Conservation (phyloP, 2,113 vertebrate species). For the Tetrao urogallus region DNA sequence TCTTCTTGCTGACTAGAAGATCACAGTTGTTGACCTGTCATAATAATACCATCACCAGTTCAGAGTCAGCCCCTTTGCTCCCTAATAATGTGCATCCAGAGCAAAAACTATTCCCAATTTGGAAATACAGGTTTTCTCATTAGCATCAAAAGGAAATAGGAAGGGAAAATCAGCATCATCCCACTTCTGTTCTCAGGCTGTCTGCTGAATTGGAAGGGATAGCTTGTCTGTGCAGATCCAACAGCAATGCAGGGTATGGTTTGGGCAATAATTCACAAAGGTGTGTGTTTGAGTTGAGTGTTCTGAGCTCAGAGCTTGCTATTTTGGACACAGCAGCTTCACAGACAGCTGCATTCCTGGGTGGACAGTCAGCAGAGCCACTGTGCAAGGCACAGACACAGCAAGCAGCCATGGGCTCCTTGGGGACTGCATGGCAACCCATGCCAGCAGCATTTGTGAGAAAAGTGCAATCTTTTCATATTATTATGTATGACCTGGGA, state of each 20-base stretch:
- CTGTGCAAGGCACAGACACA: neutral
- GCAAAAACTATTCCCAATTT: neutral
- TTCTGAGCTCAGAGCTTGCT: neutral
- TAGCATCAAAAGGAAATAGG: neutral
- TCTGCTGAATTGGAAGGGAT: neutral
- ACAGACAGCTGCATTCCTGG: neutral
- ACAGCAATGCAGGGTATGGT: neutral
- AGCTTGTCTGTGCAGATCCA: rapidly evolving
- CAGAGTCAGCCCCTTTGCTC: neutral
- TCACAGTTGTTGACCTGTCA: neutral
- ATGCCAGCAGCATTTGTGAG: neutral
- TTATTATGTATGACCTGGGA: neutral
- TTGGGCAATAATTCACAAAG: neutral
- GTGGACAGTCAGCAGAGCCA: rapidly evolving
- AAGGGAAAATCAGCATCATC: neutral
- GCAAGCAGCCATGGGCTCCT: neutral
- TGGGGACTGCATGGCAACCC: neutral
- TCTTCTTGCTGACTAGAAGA: neutral
- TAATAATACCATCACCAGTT: neutral
- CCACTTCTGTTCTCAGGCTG: neutral
- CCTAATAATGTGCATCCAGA: neutral
- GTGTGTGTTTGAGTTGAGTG: neutral
- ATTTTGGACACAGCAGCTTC: neutral
- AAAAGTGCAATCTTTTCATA: neutral
- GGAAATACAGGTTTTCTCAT: neutral